A percentile compares a stretch with the other conserved stretches of the same genome.
Evolutionary conservation across 2,888 invertebrate species (phyloP).

Genomic region (Laothoe populi): DNA sequence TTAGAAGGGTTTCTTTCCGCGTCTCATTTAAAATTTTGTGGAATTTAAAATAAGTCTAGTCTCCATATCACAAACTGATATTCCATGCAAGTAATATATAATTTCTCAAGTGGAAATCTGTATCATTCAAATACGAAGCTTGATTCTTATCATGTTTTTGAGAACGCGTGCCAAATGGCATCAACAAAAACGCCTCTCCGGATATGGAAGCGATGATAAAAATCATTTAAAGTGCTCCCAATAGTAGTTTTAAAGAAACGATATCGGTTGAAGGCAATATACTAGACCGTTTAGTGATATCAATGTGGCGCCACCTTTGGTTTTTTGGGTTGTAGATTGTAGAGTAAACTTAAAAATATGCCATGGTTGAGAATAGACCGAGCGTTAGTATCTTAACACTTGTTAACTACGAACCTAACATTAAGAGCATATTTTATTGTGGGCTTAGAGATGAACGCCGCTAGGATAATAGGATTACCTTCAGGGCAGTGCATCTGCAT

Average conservation of each 20-base stretch:
- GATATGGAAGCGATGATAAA: constrained; percentile 59
- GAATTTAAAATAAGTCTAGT: too few species aligned
- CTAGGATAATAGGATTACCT: too few species aligned
- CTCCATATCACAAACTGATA: too few species aligned
- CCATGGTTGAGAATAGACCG: neutral
- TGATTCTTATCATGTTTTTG: constrained; percentile 6
- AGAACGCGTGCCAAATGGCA: constrained; percentile 63
- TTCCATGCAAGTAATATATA: too few species aligned
- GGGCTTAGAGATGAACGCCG: too few species aligned
- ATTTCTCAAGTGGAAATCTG: too few species aligned
- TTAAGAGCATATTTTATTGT: too few species aligned
- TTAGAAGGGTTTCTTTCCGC: too few species aligned
- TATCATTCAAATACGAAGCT: constrained; percentile 1
- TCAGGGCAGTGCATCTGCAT: too few species aligned
- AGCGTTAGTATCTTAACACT: neutral
- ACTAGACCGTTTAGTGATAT: constrained; percentile 48
- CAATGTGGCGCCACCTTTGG: constrained; percentile 65
- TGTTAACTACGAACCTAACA: neutral
- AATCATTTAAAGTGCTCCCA: constrained; percentile 58
- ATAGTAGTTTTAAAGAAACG: constrained; percentile 53
- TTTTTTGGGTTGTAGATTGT: constrained; percentile 47
- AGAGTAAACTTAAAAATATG: neutral
- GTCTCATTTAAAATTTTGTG: too few species aligned
- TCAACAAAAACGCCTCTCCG: constrained; percentile 55
- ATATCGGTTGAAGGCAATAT: constrained; percentile 52